A percentile compares a stretch with the other conserved stretches of the same genome.
phyloP scores from a whole-genome alignment of 1,140 invertebrate genomes.

The Argopecten irradians region DNA sequence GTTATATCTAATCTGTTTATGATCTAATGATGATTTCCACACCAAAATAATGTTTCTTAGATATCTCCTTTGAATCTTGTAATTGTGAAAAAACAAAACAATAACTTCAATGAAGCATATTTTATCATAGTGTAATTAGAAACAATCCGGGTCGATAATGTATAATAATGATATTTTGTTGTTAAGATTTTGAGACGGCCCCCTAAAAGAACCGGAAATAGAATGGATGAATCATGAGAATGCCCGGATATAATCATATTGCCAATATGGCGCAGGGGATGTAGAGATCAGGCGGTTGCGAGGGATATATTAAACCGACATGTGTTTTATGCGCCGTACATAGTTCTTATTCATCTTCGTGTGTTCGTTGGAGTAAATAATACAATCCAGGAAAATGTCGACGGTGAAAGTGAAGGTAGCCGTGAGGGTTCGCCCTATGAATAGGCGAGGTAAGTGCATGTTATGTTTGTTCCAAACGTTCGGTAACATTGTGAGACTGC shows the following conservation, averaged over 20 bases:
- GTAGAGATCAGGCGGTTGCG: not conserved
- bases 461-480: not conserved
- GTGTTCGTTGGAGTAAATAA: conserved; percentile 24
- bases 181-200: not conserved
- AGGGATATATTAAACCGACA: not conserved
- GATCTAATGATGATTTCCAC: too few relatives aligned
- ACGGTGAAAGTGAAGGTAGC: conserved; percentile 94
- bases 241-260: conserved; percentile 16
- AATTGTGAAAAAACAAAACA: not conserved
- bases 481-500: not conserved
- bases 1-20: too few relatives aligned
- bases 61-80: not conserved
- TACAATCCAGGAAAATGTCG: conserved; percentile 42
- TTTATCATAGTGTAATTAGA: not conserved
- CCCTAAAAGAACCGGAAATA: not conserved
- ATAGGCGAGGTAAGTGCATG: conserved; percentile 91
- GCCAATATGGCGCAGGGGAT: conserved; percentile 6
- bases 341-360: conserved; percentile 9
- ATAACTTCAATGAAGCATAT: not conserved
- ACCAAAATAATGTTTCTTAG: not conserved
- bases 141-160: not conserved
- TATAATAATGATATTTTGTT: not conserved
- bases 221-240: not conserved
- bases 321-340: not conserved
- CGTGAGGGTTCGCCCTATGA: conserved; percentile 96